Conservation (phyloP, 2,797 vertebrate species). For the Schizothorax lantsangensis region DNA sequence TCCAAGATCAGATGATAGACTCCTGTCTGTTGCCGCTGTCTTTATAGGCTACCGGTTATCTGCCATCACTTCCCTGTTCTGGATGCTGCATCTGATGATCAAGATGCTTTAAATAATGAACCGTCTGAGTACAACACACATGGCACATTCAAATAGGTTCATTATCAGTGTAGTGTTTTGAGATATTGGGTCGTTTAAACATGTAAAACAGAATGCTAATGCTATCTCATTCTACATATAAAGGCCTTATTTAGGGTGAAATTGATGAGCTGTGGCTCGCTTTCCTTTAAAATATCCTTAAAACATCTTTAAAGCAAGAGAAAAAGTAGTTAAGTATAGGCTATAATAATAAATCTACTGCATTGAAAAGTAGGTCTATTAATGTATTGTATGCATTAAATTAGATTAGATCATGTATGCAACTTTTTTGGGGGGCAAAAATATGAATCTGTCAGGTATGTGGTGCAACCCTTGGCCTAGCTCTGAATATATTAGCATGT, state of each 20-base stretch:
- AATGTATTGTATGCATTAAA: not conserved
- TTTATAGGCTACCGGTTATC: slow-evolving; percentile 66
- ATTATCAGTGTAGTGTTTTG: slow-evolving; percentile 54
- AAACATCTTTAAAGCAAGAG: not conserved
- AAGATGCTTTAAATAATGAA: slow-evolving; percentile 68
- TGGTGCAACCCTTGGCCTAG: not conserved
- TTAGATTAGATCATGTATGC: not conserved
- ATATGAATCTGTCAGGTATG: not conserved
- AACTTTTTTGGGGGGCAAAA: not conserved
- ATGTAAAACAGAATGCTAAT: slow-evolving; percentile 28
- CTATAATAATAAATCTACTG: not conserved
- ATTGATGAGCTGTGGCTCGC: not conserved
- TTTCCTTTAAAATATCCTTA: not conserved
- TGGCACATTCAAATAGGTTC: slow-evolving; percentile 72
- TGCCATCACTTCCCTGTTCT: slow-evolving; percentile 74
- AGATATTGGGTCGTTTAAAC: not conserved
- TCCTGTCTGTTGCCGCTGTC: slow-evolving; percentile 64
- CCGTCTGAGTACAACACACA: slow-evolving; percentile 42
- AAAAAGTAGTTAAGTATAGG: not conserved
- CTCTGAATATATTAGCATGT: slow-evolving; percentile 9
- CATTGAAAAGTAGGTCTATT: not conserved
- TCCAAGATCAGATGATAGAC: slow-evolving; percentile 60
- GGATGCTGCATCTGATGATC: slow-evolving; percentile 71
- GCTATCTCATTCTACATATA: not conserved
- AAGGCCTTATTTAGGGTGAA: not conserved